phyloP scores from a whole-genome alignment of 2,888 invertebrate species.

The Caenorhabditis imperialis region DNA sequence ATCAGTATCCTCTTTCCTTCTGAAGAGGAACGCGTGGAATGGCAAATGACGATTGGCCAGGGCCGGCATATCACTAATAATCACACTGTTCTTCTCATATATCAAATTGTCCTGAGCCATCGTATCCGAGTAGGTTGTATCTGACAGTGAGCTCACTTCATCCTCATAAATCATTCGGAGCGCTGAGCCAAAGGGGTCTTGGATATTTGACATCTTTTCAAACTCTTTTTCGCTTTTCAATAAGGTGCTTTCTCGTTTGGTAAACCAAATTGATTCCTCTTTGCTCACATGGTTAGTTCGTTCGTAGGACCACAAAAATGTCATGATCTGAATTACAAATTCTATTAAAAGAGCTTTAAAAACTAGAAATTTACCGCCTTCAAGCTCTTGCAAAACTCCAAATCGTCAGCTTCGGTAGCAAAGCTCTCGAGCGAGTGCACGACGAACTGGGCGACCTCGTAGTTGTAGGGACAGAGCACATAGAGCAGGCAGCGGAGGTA shows the following conservation, averaged over 20 bases:
- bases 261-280: conserved; percentile 50
- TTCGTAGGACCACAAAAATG: conserved; percentile 34
- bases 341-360: not conserved
- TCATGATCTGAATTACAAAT: conserved; percentile 34
- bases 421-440: conserved; percentile 11
- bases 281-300: conserved; percentile 48
- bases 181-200: conserved; percentile 28
- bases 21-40: conserved; percentile 58
- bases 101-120: conserved; percentile 26
- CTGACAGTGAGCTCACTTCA: conserved; percentile 4
- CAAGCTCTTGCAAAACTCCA: conserved; percentile 29
- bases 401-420: conserved; percentile 21
- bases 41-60: conserved; percentile 48
- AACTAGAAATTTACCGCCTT: conserved; percentile 17
- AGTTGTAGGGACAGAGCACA: conserved; percentile 67
- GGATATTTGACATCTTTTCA: conserved; percentile 13
- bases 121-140: not conserved
- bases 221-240: conserved; percentile 36
- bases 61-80: conserved; percentile 42
- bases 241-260: conserved; percentile 33
- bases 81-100: conserved; percentile 46
- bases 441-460: conserved; percentile 60
- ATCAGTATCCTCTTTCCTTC: conserved; percentile 50
- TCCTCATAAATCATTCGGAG: conserved; percentile 27
- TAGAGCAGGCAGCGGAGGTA: conserved; percentile 44